Percentiles rank a stretch among this genome's conserved stretches.
Conservation (phyloP, 2,797 vertebrate genomes). For the Ficedula albicollis region DNA sequence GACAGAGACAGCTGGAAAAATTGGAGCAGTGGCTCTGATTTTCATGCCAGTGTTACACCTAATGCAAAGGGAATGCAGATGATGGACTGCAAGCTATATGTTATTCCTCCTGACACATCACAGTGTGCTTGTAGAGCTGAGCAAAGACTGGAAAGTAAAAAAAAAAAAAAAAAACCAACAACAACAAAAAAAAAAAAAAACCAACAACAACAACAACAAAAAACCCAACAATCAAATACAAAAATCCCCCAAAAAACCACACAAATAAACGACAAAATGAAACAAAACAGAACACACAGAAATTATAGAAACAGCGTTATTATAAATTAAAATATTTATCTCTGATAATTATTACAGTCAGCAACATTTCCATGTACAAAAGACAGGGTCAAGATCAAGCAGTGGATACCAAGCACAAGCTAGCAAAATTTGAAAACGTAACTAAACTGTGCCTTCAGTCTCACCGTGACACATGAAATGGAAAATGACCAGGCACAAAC, state of each 20-base stretch:
- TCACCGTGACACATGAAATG: background rate
- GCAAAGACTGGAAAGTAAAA: background rate
- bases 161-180: background rate
- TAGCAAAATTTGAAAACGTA: background rate
- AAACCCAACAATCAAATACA: background rate
- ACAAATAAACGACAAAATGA: background rate
- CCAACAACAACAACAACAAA: too few relatives aligned
- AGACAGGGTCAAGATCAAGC: background rate
- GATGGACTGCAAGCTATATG: constrained; percentile 54
- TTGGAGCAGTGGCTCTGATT: constrained; percentile 71
- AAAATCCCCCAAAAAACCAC: accelerated
- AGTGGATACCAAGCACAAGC: background rate
- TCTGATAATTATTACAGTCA: background rate
- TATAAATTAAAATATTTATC: background rate
- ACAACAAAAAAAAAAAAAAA: background rate
- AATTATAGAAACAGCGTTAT: background rate
- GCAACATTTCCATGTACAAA: background rate
- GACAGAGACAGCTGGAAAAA: constrained; percentile 80
- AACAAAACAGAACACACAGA: background rate
- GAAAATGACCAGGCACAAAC: background rate
- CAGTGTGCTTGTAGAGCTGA: background rate
- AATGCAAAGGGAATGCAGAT: constrained; percentile 74
- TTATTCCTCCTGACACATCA: constrained; percentile 37
- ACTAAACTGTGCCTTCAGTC: background rate
- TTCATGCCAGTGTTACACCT: constrained; percentile 74